phyloP scores from a whole-genome alignment of 2,797 vertebrate genomes.

The Spinus pinus region DNA sequence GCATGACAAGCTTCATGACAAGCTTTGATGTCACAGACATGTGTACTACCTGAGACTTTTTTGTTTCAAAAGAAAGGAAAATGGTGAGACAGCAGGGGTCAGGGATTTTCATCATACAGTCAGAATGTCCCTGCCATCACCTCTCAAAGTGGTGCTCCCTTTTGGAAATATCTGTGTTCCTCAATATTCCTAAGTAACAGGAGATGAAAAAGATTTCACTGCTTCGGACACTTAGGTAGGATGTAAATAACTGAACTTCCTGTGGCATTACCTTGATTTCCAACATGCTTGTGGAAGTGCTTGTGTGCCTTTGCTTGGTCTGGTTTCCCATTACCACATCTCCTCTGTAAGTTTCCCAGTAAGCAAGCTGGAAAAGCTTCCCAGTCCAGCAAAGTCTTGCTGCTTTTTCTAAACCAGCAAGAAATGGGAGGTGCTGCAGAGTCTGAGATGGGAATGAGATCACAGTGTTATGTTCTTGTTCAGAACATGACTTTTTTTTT shows the following conservation, averaged over 20 bases:
- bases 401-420: neutral
- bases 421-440: neutral
- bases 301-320: neutral
- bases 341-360: neutral
- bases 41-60: neutral
- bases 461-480: slow-evolving; percentile 31
- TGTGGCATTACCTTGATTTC: neutral
- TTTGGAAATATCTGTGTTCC: neutral
- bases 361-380: neutral
- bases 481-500: slow-evolving; percentile 50
- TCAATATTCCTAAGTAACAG: neutral
- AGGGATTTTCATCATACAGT: neutral
- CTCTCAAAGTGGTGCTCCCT: neutral
- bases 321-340: neutral
- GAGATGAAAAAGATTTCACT: neutral
- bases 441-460: slow-evolving; percentile 44
- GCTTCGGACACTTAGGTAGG: neutral
- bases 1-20: neutral
- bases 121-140: neutral
- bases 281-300: neutral
- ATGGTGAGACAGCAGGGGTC: neutral
- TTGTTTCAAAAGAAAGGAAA: neutral
- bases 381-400: neutral
- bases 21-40: neutral
- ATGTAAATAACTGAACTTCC: neutral